These are phyloP conservation scores for Loxodonta africana DNA, from an alignment of 2,113 vertebrate species.

Conservation along the genomic window DNA sequence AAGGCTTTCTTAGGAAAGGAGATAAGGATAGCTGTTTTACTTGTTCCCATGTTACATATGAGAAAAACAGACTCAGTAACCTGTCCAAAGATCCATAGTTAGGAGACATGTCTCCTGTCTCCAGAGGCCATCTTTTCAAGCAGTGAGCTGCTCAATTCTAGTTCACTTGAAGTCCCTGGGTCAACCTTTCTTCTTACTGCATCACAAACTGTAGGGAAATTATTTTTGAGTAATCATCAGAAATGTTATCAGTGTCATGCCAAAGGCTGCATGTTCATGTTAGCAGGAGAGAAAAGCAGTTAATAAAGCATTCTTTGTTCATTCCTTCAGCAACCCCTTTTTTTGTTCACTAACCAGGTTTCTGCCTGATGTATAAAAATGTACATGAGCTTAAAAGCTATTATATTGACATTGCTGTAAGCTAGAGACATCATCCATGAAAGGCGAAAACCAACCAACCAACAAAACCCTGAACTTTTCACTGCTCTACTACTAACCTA, in stretches of 20 bases:
- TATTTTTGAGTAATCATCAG: background rate
- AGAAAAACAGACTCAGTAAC: background rate
- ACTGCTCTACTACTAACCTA: background rate
- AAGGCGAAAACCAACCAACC: background rate
- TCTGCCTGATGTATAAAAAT: background rate
- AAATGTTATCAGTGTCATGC: background rate
- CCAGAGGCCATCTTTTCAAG: background rate
- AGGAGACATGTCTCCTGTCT: background rate
- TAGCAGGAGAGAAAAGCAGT: background rate
- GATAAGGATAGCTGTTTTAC: background rate
- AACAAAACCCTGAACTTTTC: background rate
- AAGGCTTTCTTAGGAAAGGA: no score
- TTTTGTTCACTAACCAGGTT: slow-evolving; percentile 54
- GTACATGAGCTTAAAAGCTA: background rate
- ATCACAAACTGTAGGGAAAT: slow-evolving; percentile 2
- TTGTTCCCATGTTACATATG: background rate
- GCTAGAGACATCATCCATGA: background rate
- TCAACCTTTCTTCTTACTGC: background rate
- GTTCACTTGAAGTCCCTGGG: background rate
- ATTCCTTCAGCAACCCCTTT: background rate
- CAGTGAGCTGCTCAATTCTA: background rate
- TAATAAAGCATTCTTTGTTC: slow-evolving; percentile 40
- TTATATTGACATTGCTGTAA: background rate
- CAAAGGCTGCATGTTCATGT: background rate
- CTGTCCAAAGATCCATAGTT: background rate